These are phyloP conservation scores for Eustalomyia histrio DNA, from an alignment of 2,888 invertebrate species.

Conservation along the genomic window DNA sequence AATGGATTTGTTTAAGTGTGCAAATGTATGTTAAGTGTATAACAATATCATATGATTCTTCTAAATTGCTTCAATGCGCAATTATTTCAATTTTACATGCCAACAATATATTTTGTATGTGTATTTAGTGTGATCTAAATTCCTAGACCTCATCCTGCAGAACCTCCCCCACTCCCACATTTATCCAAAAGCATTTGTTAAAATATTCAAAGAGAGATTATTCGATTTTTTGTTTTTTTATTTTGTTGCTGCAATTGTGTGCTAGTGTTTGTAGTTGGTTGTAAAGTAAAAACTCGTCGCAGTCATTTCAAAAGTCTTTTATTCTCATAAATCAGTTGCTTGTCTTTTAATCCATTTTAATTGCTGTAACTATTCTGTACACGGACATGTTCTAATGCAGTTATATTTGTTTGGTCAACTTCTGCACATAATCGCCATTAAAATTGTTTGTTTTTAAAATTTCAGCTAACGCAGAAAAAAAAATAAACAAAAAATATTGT, in stretches of 20 bases:
- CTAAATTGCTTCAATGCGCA: conserved; percentile 78
- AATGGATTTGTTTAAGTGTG: conserved; percentile 12
- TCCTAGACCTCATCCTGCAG: not conserved
- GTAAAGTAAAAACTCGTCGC: conserved; percentile 68
- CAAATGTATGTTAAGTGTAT: conserved; percentile 36
- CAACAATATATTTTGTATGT: conserved; percentile 41
- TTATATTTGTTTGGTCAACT: conserved; percentile 49
- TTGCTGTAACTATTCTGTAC: conserved; percentile 66
- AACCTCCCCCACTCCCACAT: conserved; percentile 7
- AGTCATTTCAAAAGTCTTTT: conserved; percentile 75
- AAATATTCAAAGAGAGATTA: conserved; percentile 11
- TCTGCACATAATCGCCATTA: conserved; percentile 65
- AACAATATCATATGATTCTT: conserved; percentile 72
- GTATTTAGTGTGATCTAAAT: conserved; percentile 2
- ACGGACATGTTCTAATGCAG: conserved; percentile 61
- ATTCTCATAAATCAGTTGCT: conserved; percentile 74
- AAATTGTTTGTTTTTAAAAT: conserved; percentile 43
- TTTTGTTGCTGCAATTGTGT: not conserved
- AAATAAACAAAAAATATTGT: not conserved
- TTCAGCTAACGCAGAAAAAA: not conserved
- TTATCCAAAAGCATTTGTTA: conserved; percentile 11
- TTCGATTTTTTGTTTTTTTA: conserved; percentile 10
- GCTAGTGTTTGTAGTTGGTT: conserved; percentile 22
- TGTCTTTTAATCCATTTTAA: conserved; percentile 71
- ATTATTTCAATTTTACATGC: conserved; percentile 76